A percentile compares a stretch with the other conserved stretches of the same genome.
These are phyloP conservation scores for Corythornis vintsioides DNA, from an alignment of 2,113 vertebrate species.

Conservation along the genomic window DNA sequence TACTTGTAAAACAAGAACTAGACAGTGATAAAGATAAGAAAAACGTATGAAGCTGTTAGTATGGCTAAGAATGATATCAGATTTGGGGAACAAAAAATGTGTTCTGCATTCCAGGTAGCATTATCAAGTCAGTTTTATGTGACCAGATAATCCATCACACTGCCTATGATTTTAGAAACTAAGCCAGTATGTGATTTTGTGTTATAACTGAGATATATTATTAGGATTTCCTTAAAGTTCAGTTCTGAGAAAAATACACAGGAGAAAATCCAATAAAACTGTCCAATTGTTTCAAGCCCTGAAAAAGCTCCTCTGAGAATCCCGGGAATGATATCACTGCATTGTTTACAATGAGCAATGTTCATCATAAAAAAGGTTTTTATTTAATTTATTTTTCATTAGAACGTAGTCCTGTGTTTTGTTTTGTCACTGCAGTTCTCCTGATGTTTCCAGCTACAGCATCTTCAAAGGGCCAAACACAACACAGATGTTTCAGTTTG, in stretches of 20 bases:
- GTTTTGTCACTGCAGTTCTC: conserved; percentile 39
- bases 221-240: neutral
- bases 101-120: neutral
- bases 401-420: neutral
- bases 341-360: neutral
- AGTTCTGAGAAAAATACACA: conserved; percentile 12
- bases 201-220: neutral
- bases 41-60: neutral
- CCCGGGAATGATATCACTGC: neutral
- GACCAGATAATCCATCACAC: neutral
- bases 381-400: conserved; percentile 30
- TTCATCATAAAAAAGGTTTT: conserved; percentile 12
- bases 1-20: neutral
- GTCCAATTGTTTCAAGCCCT: neutral
- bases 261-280: conserved; percentile 20
- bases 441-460: conserved; percentile 18
- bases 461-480: conserved; percentile 48
- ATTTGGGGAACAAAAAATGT: neutral
- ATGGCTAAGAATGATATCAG: neutral
- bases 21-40: neutral
- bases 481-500: conserved; percentile 42
- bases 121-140: neutral
- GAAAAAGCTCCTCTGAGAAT: conserved; percentile 16
- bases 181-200: neutral
- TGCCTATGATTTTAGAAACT: neutral